These are phyloP conservation scores for Polymixis flavicincta DNA, from an alignment of 2,888 invertebrate genomes.

Conservation along the genomic window DNA sequence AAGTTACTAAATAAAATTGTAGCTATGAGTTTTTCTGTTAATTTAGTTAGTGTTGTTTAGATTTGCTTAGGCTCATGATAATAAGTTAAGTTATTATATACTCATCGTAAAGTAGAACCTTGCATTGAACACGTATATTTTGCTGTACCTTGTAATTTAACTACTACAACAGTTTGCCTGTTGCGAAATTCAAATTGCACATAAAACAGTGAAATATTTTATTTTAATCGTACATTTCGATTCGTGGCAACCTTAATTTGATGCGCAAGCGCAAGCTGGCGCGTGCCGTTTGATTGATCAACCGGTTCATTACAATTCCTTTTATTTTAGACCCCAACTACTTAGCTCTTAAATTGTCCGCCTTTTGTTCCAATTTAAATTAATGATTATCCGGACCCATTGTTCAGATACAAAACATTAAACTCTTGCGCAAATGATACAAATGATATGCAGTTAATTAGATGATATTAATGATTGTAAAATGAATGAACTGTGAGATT, in stretches of 20 bases:
- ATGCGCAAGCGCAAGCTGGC: slow-evolving; percentile 69
- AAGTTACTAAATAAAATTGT: slow-evolving; percentile 67
- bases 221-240: slow-evolving; percentile 24
- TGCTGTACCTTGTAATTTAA: slow-evolving; percentile 10
- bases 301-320: slow-evolving; percentile 75
- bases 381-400: slow-evolving; percentile 71
- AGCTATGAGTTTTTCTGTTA: slow-evolving; percentile 17
- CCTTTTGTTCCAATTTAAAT: slow-evolving; percentile 76
- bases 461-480: slow-evolving; percentile 49
- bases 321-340: slow-evolving; percentile 68
- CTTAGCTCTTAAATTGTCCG: slow-evolving; percentile 61
- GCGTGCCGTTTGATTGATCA: slow-evolving; percentile 83
- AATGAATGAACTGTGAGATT: slow-evolving; percentile 2
- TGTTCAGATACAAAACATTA: slow-evolving; percentile 60
- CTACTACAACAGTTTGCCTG: background rate
- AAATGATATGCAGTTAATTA: slow-evolving; percentile 53
- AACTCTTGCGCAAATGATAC: slow-evolving; percentile 59
- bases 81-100: background rate
- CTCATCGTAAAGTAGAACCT: background rate
- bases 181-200: slow-evolving; percentile 30
- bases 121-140: slow-evolving; percentile 8
- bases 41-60: background rate
- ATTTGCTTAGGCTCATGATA: background rate
- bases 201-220: slow-evolving; percentile 17
- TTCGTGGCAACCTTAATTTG: slow-evolving; percentile 60